phyloP scores from a whole-genome alignment of 2,888 invertebrate species.

The Nomada flava region DNA sequence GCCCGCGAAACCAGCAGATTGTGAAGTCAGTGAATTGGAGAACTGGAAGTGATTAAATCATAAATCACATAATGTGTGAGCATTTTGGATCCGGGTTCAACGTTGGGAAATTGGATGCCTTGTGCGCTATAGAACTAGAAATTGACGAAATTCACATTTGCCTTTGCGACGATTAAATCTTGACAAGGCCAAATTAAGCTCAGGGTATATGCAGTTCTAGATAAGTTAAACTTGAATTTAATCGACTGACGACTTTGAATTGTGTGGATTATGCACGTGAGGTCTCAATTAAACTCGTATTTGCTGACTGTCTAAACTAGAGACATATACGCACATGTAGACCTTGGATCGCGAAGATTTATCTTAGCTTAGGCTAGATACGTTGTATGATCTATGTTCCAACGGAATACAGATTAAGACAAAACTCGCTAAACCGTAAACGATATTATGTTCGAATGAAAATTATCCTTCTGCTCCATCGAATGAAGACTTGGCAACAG shows the following conservation, averaged over 20 bases:
- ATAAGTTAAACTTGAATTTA: constrained; percentile 14
- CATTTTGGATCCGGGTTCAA: neutral
- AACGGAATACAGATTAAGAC: neutral
- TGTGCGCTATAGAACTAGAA: neutral
- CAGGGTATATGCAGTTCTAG: neutral
- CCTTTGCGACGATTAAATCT: neutral
- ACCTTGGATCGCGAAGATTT: constrained; percentile 20
- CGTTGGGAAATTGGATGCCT: neutral
- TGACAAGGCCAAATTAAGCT: neutral
- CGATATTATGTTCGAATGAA: neutral
- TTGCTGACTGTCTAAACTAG: constrained; percentile 5
- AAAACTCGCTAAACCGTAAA: neutral
- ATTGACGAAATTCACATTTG: neutral
- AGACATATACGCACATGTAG: neutral
- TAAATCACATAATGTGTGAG: neutral
- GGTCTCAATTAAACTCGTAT: neutral
- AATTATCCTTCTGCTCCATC: neutral
- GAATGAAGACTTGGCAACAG: neutral
- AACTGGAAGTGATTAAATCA: no score
- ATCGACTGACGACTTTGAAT: constrained; percentile 6
- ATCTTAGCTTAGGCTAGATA: constrained; percentile 13
- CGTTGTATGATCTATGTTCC: constrained; percentile 1
- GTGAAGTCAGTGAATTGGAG: no score
- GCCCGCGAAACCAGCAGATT: no score
- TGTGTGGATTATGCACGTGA: constrained; percentile 5